phyloP scores from a whole-genome alignment of 2,797 vertebrate species.

The Paratrypauchen microcephalus region DNA sequence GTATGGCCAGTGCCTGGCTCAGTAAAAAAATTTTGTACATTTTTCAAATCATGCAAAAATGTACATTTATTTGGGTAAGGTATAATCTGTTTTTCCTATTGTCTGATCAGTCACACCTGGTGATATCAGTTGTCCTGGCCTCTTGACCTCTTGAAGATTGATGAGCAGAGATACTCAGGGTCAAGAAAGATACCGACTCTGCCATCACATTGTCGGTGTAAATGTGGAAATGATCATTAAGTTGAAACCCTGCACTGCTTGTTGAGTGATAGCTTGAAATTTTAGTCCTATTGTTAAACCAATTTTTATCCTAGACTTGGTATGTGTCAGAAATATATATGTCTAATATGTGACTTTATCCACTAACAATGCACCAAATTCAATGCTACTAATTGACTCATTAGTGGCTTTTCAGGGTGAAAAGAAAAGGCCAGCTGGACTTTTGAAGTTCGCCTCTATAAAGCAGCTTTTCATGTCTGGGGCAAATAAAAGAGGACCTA shows the following conservation, averaged over 20 bases:
- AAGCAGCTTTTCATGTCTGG: slow-evolving; percentile 23
- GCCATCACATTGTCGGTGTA: slow-evolving; percentile 42
- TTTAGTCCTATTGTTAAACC: slow-evolving; percentile 40
- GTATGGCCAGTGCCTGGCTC: background rate
- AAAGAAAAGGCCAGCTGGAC: slow-evolving; percentile 28
- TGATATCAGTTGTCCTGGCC: slow-evolving; percentile 60
- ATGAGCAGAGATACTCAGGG: slow-evolving; percentile 57
- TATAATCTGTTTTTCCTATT: slow-evolving; percentile 3
- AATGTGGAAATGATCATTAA: slow-evolving; percentile 50
- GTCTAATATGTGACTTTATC: slow-evolving; percentile 2
- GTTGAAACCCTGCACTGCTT: slow-evolving; percentile 42
- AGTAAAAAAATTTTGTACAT: background rate
- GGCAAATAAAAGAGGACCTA: slow-evolving; percentile 22
- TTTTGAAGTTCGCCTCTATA: slow-evolving; percentile 23
- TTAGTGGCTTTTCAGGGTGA: slow-evolving; percentile 20
- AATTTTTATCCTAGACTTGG: background rate
- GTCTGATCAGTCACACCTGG: slow-evolving; percentile 55
- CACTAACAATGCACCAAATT: slow-evolving; percentile 9
- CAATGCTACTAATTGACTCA: slow-evolving; percentile 20
- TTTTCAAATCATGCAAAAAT: background rate
- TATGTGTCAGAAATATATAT: slow-evolving; percentile 11
- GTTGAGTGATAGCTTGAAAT: slow-evolving; percentile 62
- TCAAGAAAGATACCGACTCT: slow-evolving; percentile 56
- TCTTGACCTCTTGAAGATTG: slow-evolving; percentile 67
- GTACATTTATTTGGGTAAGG: background rate